Evolutionary conservation across 2,113 vertebrate species (phyloP), one percentile per base, ranked within the genome.

Genomic region (Cromileptes altivelis): DNA sequence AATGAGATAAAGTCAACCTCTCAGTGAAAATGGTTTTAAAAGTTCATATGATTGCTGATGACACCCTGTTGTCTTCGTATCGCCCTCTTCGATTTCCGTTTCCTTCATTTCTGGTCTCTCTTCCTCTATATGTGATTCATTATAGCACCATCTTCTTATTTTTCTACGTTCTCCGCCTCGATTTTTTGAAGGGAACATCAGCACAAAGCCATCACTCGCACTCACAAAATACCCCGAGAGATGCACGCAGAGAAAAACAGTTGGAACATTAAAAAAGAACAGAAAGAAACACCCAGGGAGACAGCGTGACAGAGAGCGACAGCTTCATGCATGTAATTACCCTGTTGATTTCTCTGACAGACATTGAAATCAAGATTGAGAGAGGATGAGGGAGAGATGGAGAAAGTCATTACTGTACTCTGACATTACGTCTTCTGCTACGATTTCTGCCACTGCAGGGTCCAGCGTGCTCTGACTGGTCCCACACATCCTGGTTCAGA

Each of bases 361-460:
- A 79, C 58, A 88, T 18, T 81, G 45, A 83, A 84, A 88, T 84
- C 61, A 49, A 83, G 72, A 85, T 52, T 58, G 57, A 71, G 47
- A 52, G 52, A 74, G 47, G 23, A 60, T 70, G 47, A 71, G 21
- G 70, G 21, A 77, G 27, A 64, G 57, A 70, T 53, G 40, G 47
- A 77, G 42, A 57, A 52, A 73, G 55, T 67, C 75, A 72, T 73
- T 73, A 81, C 21, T 82, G 64, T 75, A 47, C 33, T 52, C n/a
- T 11, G 62, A 58, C 25, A 3, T 42, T 64, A 17, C 49, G 37
- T 62, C 50, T 64, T 84, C 47, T 74, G 70, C 72, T 23, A 18
- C 64, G 67, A 18, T 88, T 78, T 75, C 63, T 79, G 63, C 85
- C 81, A 62, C 52, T 42, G 49, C 61, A 80, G 62, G 57, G 67